A percentile compares a stretch with the other conserved stretches of the same genome.
These are phyloP conservation scores for Frieseomelitta varia DNA, from an alignment of 1,140 invertebrate species.

Conservation along the genomic window DNA sequence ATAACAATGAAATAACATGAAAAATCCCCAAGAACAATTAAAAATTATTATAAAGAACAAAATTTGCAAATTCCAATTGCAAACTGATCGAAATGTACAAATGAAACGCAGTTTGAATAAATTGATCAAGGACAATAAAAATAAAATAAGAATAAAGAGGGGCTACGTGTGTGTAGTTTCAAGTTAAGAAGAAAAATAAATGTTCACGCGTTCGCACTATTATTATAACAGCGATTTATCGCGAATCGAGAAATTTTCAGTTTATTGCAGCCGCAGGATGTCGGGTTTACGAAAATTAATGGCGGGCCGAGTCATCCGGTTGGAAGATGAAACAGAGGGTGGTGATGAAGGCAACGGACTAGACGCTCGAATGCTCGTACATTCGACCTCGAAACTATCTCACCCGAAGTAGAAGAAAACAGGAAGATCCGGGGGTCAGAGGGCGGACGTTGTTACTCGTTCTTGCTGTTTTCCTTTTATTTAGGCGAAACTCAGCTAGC, in stretches of 20 bases:
- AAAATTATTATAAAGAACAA: too few relatives aligned
- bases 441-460: constrained; percentile 32
- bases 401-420: constrained; percentile 19
- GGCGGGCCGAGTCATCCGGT: constrained; percentile 28
- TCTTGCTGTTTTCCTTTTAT: constrained; percentile 53
- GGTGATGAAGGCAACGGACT: neutral
- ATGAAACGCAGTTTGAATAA: too few relatives aligned
- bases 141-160: too few relatives aligned
- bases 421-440: constrained; percentile 9
- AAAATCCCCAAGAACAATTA: too few relatives aligned
- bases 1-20: too few relatives aligned
- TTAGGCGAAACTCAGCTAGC: constrained; percentile 56
- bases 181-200: too few relatives aligned
- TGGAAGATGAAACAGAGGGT: constrained; percentile 21
- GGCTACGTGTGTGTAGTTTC: too few relatives aligned
- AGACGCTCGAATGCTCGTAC: neutral
- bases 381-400: constrained; percentile 35
- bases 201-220: neutral
- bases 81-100: too few relatives aligned
- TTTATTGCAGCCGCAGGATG: constrained; percentile 32
- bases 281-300: constrained; percentile 48
- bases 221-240: neutral
- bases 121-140: too few relatives aligned
- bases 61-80: too few relatives aligned
- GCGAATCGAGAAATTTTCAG: constrained; percentile 29